Percentiles rank a stretch among this genome's conserved stretches.
Evolutionary conservation across 2,113 vertebrate species (phyloP).

Genomic region (Dipodomys ordii): DNA sequence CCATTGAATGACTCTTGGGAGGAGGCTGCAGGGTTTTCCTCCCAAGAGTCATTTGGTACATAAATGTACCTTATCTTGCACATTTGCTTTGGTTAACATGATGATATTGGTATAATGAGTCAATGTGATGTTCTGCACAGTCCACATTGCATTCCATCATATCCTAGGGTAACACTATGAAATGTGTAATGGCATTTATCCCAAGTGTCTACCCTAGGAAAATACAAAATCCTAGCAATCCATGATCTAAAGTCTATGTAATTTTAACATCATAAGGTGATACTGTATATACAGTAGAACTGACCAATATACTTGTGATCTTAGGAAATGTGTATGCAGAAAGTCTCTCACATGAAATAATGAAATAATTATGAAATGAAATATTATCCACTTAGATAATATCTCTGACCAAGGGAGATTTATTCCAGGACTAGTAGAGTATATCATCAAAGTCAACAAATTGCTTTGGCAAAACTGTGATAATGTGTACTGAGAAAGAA

Average conservation of each 20-base stretch:
- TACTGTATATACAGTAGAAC: background rate
- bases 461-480: background rate
- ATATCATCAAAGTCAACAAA: background rate
- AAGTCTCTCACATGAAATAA: background rate
- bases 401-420: background rate
- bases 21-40: no score
- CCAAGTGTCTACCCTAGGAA: background rate
- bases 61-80: no score
- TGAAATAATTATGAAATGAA: background rate
- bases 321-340: background rate
- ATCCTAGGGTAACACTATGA: background rate
- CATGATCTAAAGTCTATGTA: background rate
- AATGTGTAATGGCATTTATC: background rate
- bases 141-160: background rate
- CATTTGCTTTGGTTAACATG: no score
- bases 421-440: background rate
- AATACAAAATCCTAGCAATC: background rate
- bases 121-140: background rate
- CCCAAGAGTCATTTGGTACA: no score
- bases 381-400: background rate
- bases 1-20: no score
- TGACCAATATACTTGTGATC: background rate
- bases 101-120: background rate
- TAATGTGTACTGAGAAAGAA: background rate
- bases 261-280: background rate